Percentiles rank a stretch among this genome's conserved stretches.
Conservation (phyloP, 2,888 invertebrate species). For the Amphipyra tragopoginis region DNA sequence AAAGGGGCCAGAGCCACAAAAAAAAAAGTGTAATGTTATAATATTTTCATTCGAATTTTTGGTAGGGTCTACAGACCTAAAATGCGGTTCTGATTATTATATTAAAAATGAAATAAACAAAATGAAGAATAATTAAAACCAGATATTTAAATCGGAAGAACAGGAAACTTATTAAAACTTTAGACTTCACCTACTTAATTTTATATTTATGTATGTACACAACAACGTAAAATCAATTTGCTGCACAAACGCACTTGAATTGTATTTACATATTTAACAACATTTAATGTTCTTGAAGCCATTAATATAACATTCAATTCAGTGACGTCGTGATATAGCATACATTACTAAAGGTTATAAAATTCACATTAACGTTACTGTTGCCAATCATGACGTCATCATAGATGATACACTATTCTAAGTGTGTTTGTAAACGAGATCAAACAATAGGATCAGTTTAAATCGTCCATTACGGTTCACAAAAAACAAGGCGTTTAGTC, state of each 20-base stretch:
- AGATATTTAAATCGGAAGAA: no score
- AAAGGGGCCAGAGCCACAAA: no score
- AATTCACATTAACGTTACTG: constrained; percentile 38
- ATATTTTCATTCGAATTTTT: no score
- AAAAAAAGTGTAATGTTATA: no score
- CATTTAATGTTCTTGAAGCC: constrained; percentile 7
- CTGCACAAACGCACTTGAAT: constrained; percentile 18
- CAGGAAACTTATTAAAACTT: background rate
- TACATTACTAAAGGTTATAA: constrained; percentile 40
- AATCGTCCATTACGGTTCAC: constrained; percentile 30
- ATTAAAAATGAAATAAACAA: no score
- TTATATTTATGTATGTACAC: background rate
- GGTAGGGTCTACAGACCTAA: no score
- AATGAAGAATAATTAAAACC: no score
- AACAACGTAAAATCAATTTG: constrained; percentile 12
- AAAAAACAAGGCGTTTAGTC: constrained; percentile 47
- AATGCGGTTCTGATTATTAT: no score
- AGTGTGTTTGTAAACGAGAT: constrained; percentile 44
- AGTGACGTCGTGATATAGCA: constrained; percentile 33
- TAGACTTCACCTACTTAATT: background rate
- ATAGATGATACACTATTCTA: constrained; percentile 25
- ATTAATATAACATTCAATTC: constrained; percentile 28
- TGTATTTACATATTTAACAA: constrained; percentile 18
- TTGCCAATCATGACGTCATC: constrained; percentile 38
- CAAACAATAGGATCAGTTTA: constrained; percentile 46